Percentiles rank a stretch among this genome's conserved stretches.
Conservation (phyloP, 2,797 vertebrate species). For the Balearica regulorum region DNA sequence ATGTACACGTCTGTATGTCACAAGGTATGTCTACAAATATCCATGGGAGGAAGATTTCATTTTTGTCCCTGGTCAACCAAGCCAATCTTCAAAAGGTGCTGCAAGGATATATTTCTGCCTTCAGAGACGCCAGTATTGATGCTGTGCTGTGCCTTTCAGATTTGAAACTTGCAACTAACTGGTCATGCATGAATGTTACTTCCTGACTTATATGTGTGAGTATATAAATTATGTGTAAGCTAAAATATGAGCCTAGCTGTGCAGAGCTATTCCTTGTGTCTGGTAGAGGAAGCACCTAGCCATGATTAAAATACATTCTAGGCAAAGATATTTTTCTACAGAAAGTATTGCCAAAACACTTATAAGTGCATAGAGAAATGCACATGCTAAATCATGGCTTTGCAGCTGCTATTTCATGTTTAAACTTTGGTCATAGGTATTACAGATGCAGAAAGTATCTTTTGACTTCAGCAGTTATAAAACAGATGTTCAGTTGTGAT, state of each 20-base stretch:
- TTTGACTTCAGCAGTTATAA: neutral
- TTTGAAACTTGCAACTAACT: constrained; percentile 19
- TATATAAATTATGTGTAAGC: neutral
- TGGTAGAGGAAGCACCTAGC: neutral
- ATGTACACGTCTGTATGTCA: neutral
- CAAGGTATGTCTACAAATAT: neutral
- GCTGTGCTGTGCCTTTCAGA: neutral
- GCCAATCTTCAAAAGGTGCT: neutral
- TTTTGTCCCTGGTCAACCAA: neutral
- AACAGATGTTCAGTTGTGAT: neutral
- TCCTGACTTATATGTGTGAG: neutral
- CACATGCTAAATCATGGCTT: neutral
- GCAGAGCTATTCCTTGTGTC: neutral
- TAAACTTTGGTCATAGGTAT: constrained; percentile 2
- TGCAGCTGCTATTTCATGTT: neutral
- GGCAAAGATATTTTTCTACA: neutral
- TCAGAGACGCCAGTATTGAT: constrained; percentile 23
- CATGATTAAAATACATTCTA: neutral
- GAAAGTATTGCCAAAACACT: neutral
- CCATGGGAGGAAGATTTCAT: neutral
- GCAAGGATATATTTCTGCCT: neutral
- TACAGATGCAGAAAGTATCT: neutral
- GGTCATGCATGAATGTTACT: neutral
- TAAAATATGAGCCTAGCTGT: neutral
- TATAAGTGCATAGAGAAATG: neutral